Conservation (phyloP, 2,113 vertebrate genomes). For the Macaca mulatta region DNA sequence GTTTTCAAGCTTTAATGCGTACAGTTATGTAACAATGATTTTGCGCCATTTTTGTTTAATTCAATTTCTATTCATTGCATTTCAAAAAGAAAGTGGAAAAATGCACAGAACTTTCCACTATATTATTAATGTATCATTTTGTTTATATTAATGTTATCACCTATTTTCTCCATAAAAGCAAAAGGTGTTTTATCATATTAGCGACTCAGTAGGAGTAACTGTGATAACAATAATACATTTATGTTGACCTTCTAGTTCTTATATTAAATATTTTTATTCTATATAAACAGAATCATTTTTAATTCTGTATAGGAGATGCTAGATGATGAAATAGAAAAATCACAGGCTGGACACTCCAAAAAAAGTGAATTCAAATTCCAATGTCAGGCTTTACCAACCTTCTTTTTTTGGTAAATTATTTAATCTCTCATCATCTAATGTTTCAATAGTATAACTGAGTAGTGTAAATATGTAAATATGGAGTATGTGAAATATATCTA, state of each 20-base stretch:
- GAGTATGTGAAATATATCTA: too few species aligned
- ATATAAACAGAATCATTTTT: neutral
- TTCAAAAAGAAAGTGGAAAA: constrained; percentile 16
- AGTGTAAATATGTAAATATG: too few species aligned
- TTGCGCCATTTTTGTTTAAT: neutral
- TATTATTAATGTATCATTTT: neutral
- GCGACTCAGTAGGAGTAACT: neutral
- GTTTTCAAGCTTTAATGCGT: neutral
- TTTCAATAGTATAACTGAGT: too few species aligned
- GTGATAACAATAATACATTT: neutral
- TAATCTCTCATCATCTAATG: neutral
- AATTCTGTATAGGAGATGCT: neutral
- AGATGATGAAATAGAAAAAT: neutral
- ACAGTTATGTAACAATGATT: neutral
- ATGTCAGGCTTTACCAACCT: neutral
- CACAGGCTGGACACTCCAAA: neutral
- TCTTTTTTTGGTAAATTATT: neutral
- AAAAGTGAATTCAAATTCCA: neutral
- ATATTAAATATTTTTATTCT: neutral
- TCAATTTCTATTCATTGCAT: neutral
- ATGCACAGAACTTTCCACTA: neutral
- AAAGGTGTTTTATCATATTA: constrained; percentile 20
- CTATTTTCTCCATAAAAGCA: neutral
- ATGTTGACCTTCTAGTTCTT: neutral
- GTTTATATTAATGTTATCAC: neutral